Evolutionary conservation across 2,113 vertebrate species (phyloP), one percentile per base, ranked within the genome.

Genomic region (Lophius piscatorius): DNA sequence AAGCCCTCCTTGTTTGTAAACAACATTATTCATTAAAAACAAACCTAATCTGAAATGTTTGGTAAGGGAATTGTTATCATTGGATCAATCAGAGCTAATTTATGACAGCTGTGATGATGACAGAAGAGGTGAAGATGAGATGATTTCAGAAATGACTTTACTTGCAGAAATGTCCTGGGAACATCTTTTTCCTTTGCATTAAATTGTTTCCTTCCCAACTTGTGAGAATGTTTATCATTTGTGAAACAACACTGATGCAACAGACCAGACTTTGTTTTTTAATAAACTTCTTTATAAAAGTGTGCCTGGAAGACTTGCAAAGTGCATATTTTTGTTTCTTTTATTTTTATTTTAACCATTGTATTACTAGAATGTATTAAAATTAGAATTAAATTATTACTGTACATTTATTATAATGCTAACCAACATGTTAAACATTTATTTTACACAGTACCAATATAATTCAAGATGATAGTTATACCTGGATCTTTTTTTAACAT

Each of bases 1-100:
- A 58, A 73, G 71, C 54, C 40, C 40, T 52, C 67, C 38, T 21
- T 76, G 73, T 84, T 51, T 74, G 58, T 63, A 67, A 81, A 82
- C 63, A 70, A 24, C 44, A 33, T 56, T 56, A 39, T 71, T 56
- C 47, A 44, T 41, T 40, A 42, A 6, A n/a, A n/a, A n/a, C n/a
- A n/a, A n/a, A n/a, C n/a, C n/a, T n/a, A 35, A 67, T 52, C 16
- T 45, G 13, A 24, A 74, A 50, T 49, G 51, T 41, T 24, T 51
- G 35, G 20, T 62, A 24, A 22, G 42, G 28, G 63, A 70, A 67
- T 40, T n/a, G n/a, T n/a, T n/a, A n/a, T n/a, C n/a, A n/a, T n/a
- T 7, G 48, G 63, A 21, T 63, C 31, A 72, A 72, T 72, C 21
- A 51, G 68, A 49, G 57, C 35, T 72, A 11, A 79, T 77, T 63